phyloP scores from a whole-genome alignment of 1,140 invertebrate species.

The Ruditapes philippinarum region DNA sequence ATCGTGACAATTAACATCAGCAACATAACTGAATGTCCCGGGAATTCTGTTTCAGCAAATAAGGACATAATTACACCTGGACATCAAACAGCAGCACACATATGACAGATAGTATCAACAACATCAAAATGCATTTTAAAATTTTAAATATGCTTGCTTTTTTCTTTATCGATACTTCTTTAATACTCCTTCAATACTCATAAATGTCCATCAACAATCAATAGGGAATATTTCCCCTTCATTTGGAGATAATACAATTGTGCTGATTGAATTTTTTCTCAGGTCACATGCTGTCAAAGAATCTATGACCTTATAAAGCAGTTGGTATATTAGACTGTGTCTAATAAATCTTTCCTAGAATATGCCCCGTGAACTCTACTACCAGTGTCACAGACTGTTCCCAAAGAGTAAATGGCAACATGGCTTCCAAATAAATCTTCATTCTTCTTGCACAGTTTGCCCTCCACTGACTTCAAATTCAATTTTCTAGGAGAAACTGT shows the following conservation, averaged over 20 bases:
- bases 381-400: constrained; percentile 17
- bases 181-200: not conserved
- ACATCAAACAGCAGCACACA: not conserved
- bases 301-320: constrained; percentile 3
- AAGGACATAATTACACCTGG: not conserved
- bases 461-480: constrained; percentile 12
- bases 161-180: not conserved
- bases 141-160: too few relatives aligned
- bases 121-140: too few relatives aligned
- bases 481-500: constrained; percentile 24
- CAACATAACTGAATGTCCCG: not conserved
- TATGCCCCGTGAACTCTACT: not conserved
- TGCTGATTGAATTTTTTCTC: not conserved
- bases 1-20: constrained; percentile 8
- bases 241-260: not conserved
- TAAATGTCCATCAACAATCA: not conserved
- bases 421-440: constrained; percentile 34
- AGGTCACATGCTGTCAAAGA: not conserved
- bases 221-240: not conserved
- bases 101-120: too few relatives aligned
- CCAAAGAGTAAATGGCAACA: constrained; percentile 16
- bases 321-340: constrained; percentile 40
- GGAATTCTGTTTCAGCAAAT: not conserved
- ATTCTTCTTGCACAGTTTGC: constrained; percentile 7
- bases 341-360: constrained; percentile 10